Base-by-base conservation (phyloP, 2,888 invertebrate genomes). In the Scotopteryx bipunctaria region DNA sequence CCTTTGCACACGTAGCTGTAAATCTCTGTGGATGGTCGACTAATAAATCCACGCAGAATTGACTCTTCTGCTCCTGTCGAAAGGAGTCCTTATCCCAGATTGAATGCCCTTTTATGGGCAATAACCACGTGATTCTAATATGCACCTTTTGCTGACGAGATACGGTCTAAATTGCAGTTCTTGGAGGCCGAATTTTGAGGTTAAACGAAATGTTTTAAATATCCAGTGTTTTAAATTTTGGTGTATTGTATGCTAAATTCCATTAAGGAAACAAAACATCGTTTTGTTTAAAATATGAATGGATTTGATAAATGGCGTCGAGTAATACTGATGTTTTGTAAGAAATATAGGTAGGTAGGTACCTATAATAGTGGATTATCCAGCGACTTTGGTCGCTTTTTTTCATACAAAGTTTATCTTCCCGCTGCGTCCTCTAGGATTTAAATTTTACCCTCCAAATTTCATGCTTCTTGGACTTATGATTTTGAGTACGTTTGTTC, bases 41-140 rank as follows among this genome's bases (percentile, higher is more conserved):
- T 29, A 35, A 48, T 48, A 48, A 48, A 48, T 48, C 29, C 21
- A 36, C 41, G 5, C 35, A 31, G 41, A 48, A 48, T 48, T 42
- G 35, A 42, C 48, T 48, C 27, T 4, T 35, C 48, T 19, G 14
- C 17, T 8, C 9, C 5, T 48, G 35, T 48, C 35, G 17, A 33
- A 32, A 32, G 2, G 16, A 41, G 19, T 13, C 33, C 21, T 35
- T 29, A 29, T 35, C 17, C 33, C 15, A 21, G 42, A 41, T 36
- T 21, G 31, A 49, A 21, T 36, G 27, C 11, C 13, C 17, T 32
- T 33, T 47, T 47, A 1, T 33, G 15, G 9, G 2, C 13, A 17
- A 4, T n/a, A n/a, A n/a, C n/a, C n/a, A n/a, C n/a, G n/a, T n/a
- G 19, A 19, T 5, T 19, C 1, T 19, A 19, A 2, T 33, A 0